These are phyloP conservation scores for Callyntrura sp. DNA, from an alignment of 2,888 invertebrate species.

Conservation along the genomic window DNA sequence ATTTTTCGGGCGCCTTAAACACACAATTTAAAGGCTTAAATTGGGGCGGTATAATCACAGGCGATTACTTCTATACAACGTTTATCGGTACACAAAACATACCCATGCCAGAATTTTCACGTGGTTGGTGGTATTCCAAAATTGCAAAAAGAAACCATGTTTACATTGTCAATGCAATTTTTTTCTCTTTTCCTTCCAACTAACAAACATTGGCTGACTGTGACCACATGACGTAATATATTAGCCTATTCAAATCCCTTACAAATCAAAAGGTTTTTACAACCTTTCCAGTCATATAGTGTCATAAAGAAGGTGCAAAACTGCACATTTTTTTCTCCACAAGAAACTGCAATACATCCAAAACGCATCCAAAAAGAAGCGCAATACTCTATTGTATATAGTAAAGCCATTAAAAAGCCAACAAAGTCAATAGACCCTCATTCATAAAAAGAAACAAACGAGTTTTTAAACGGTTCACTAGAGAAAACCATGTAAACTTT, in stretches of 20 bases:
- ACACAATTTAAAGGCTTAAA: too few species aligned
- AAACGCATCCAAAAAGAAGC: constrained; percentile 51
- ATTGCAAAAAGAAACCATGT: neutral
- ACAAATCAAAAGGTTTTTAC: constrained; percentile 63
- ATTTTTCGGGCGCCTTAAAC: too few species aligned
- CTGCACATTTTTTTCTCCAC: constrained; percentile 54
- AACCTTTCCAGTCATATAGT: constrained; percentile 44
- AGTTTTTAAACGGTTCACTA: constrained; percentile 78
- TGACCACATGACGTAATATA: constrained; percentile 13
- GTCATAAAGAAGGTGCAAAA: constrained; percentile 75
- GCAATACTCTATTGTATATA: constrained; percentile 25
- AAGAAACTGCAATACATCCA: constrained; percentile 52
- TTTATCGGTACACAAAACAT: neutral
- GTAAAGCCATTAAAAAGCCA: constrained; percentile 72
- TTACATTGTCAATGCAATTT: neutral
- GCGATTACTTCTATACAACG: too few species aligned
- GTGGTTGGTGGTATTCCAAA: neutral
- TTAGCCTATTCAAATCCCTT: constrained; percentile 55
- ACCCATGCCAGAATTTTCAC: neutral
- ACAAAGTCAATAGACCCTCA: constrained; percentile 77
- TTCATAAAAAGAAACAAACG: constrained; percentile 77
- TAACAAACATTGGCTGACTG: neutral
- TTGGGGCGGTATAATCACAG: too few species aligned
- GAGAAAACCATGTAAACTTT: constrained; percentile 58
- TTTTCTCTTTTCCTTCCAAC: neutral